phyloP scores from a whole-genome alignment of 2,797 vertebrate species.

The Phyllotis vaccarum region DNA sequence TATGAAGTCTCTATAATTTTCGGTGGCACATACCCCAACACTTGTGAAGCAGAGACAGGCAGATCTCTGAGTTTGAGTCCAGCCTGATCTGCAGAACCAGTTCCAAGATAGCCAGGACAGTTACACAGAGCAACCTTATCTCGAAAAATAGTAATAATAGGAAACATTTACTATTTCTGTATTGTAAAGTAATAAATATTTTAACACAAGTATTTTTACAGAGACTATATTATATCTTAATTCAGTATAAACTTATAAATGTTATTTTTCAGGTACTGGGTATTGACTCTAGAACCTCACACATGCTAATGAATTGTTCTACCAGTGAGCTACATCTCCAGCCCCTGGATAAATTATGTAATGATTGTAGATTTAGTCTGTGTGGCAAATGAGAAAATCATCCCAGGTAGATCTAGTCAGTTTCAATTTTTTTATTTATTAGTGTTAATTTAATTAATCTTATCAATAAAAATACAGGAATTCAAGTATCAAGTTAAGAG shows the following conservation, averaged over 20 bases:
- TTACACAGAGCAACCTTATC: neutral
- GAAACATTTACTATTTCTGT: conserved; percentile 1
- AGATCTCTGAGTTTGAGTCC: neutral
- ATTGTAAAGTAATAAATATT: neutral
- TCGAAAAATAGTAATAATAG: neutral
- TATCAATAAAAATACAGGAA: too few relatives aligned
- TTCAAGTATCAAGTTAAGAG: too few relatives aligned
- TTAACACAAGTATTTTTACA: neutral
- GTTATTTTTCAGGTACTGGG: neutral
- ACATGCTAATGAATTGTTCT: neutral
- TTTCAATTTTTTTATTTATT: neutral
- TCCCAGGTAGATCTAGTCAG: neutral
- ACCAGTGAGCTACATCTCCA: neutral
- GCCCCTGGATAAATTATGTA: neutral
- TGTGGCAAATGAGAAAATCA: neutral
- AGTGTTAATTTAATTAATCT: too few relatives aligned
- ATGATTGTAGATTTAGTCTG: neutral
- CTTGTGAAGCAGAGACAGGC: neutral
- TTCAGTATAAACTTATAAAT: neutral
- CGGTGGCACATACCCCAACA: too few relatives aligned
- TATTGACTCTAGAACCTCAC: neutral
- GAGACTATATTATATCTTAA: neutral
- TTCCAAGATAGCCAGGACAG: neutral
- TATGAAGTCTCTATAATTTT: neutral
- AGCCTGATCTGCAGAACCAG: neutral